A percentile compares a stretch with the other conserved stretches of the same genome.
Conservation (phyloP, 2,797 vertebrate genomes). For the Ficedula albicollis region DNA sequence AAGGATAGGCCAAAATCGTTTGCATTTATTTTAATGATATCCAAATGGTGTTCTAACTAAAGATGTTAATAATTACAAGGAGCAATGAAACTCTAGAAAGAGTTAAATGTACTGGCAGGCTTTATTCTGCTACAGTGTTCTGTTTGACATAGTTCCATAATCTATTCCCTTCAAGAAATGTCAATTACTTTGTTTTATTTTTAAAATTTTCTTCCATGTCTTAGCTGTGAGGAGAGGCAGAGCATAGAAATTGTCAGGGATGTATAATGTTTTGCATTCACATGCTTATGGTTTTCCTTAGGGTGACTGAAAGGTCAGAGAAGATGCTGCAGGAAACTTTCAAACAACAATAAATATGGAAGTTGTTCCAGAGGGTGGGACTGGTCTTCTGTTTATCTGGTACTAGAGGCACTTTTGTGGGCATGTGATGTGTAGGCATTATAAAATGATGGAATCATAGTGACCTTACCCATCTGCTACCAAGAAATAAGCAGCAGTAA, state of each 20-base stretch:
- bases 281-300: background rate
- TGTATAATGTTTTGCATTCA: slow-evolving; percentile 5
- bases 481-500: background rate
- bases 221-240: slow-evolving; percentile 36
- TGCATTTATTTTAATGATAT: slow-evolving; percentile 23
- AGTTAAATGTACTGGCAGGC: slow-evolving; percentile 18
- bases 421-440: accelerated
- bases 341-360: background rate
- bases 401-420: background rate
- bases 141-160: slow-evolving; percentile 16
- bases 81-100: background rate
- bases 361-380: background rate
- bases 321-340: background rate
- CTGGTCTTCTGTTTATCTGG: background rate
- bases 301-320: slow-evolving; percentile 12
- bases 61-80: slow-evolving; percentile 14
- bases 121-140: background rate
- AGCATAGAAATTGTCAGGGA: background rate
- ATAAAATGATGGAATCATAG: background rate
- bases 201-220: slow-evolving; percentile 3
- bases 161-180: slow-evolving; percentile 43
- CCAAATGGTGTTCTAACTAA: slow-evolving; percentile 11
- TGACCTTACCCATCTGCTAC: background rate
- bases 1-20: background rate
- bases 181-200: background rate